Evolutionary conservation across 2,113 vertebrate species (phyloP).

Genomic region (Illadopsis cleaveri): DNA sequence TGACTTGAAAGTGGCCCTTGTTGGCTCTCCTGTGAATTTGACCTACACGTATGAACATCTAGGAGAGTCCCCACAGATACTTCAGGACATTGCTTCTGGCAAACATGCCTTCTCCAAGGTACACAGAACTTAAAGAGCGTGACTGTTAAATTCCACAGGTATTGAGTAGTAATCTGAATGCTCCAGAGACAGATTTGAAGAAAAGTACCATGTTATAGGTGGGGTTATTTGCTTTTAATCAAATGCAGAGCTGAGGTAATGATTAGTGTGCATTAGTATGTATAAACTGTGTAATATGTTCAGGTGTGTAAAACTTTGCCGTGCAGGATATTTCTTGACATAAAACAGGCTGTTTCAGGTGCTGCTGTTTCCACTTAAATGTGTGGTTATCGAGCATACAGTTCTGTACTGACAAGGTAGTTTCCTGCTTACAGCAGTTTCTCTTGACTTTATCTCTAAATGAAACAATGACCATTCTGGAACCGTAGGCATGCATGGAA

Average conservation of each 20-base stretch:
- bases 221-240: not conserved
- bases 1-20: slow-evolving; percentile 88
- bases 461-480: not conserved
- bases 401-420: not conserved
- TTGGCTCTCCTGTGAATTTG: slow-evolving; percentile 89
- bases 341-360: not conserved
- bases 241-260: not conserved
- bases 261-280: not conserved
- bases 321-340: not conserved
- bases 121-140: not conserved
- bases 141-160: not conserved
- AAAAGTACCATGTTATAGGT: not conserved
- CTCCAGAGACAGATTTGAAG: not conserved
- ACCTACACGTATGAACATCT: slow-evolving; percentile 92
- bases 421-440: not conserved
- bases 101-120: slow-evolving; percentile 91
- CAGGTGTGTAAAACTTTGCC: not conserved
- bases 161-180: not conserved
- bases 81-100: slow-evolving; percentile 86
- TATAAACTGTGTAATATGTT: not conserved
- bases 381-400: not conserved
- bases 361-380: not conserved
- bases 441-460: not conserved
- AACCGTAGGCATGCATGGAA: not conserved
- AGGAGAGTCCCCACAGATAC: slow-evolving; percentile 87